These are phyloP conservation scores for Latrodectus geometricus DNA, from an alignment of 1,140 invertebrate genomes.

Conservation along the genomic window DNA sequence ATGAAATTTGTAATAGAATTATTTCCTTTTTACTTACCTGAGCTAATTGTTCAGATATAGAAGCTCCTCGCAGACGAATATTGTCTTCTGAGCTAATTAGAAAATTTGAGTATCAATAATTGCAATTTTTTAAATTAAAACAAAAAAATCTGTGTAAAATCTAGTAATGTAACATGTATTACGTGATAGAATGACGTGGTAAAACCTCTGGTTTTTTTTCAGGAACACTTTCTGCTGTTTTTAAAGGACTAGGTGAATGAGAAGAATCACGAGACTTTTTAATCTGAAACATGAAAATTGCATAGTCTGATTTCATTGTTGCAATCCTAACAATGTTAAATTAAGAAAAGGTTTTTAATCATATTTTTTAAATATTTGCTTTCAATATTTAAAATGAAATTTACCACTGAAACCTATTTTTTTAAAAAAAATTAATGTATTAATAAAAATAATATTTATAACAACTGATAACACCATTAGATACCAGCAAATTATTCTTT, in stretches of 20 bases:
- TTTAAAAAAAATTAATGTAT: too few relatives aligned
- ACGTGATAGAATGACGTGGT: constrained; percentile 30
- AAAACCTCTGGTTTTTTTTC: constrained; percentile 53
- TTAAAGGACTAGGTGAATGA: constrained; percentile 46
- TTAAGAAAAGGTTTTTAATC: too few relatives aligned
- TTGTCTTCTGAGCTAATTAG: constrained; percentile 52
- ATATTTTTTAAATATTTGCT: too few relatives aligned
- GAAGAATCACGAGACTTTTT: constrained; percentile 39
- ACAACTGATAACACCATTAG: too few relatives aligned
- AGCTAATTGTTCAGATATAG: constrained; percentile 61
- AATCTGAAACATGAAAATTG: constrained; percentile 13
- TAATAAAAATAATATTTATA: too few relatives aligned
- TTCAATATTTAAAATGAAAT: too few relatives aligned
- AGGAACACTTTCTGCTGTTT: constrained; percentile 6
- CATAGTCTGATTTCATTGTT: too few relatives aligned
- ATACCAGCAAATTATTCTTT: too few relatives aligned
- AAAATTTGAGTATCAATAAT: not conserved
- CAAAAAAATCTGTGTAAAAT: not conserved
- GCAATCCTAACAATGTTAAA: too few relatives aligned
- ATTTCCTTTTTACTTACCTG: constrained; percentile 35
- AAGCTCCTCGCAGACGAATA: constrained; percentile 54
- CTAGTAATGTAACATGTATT: not conserved
- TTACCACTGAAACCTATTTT: too few relatives aligned
- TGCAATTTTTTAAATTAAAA: not conserved
- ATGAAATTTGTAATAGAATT: too few relatives aligned